phyloP scores from a whole-genome alignment of 1,140 invertebrate species.

The Sesamia nonagrioides region DNA sequence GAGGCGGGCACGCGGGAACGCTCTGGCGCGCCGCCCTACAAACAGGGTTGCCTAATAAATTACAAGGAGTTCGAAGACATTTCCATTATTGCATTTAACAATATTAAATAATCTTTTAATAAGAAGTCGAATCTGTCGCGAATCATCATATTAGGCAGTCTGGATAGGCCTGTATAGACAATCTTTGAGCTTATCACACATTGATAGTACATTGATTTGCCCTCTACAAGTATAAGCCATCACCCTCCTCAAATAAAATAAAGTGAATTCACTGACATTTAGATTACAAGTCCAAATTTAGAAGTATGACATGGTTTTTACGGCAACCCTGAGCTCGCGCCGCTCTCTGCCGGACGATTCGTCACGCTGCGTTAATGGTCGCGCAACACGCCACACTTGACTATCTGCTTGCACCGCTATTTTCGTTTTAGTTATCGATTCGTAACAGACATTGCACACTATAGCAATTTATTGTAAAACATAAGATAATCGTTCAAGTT shows the following conservation, averaged over 20 bases:
- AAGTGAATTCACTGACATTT: not conserved
- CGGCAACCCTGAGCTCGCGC: slow-evolving; percentile 31
- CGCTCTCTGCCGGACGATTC: slow-evolving; percentile 72
- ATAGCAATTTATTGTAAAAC: slow-evolving; percentile 20
- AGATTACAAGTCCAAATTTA: not conserved
- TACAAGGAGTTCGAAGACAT: not conserved
- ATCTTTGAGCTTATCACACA: too few relatives aligned
- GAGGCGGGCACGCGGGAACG: slow-evolving; percentile 73
- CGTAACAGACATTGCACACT: slow-evolving; percentile 44
- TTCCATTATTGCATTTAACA: not conserved
- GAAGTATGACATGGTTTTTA: not conserved
- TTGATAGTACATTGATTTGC: not conserved
- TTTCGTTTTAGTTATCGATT: slow-evolving; percentile 57
- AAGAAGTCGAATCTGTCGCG: not conserved
- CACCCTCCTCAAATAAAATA: not conserved
- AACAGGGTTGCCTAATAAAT: slow-evolving; percentile 44
- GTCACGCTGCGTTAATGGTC: slow-evolving; percentile 85
- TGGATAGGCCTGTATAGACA: too few relatives aligned
- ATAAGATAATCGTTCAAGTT: not conserved
- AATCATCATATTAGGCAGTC: not conserved
- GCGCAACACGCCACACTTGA: slow-evolving; percentile 81
- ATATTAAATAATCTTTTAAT: not conserved
- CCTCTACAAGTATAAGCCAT: too few relatives aligned
- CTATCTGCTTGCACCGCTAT: slow-evolving; percentile 67
- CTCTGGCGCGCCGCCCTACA: slow-evolving; percentile 59